phyloP scores from a whole-genome alignment of 1,140 invertebrate genomes.

The Drosophila arawakana region DNA sequence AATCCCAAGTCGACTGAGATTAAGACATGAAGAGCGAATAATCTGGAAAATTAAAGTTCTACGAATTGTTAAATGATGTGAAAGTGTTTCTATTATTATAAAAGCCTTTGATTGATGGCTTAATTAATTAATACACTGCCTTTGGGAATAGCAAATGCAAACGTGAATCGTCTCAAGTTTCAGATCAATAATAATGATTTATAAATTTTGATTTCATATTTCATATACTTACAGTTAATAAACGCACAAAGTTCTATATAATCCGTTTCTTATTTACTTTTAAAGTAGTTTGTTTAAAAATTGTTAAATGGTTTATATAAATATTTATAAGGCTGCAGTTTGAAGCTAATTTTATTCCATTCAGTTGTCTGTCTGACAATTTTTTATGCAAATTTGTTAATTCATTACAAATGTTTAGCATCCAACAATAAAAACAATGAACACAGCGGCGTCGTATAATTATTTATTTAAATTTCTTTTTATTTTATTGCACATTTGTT shows the following conservation, averaged over 20 bases:
- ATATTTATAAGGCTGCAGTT: background rate
- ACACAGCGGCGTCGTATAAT: constrained; percentile 41
- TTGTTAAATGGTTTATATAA: background rate
- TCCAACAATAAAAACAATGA: constrained; percentile 39
- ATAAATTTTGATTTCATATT: constrained; percentile 2
- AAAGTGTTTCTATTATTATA: constrained; percentile 7
- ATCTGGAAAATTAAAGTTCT: background rate
- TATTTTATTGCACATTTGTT: constrained; percentile 54
- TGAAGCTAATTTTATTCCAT: constrained; percentile 4
- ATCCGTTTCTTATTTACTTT: constrained; percentile 24
- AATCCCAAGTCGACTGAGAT: constrained; percentile 9
- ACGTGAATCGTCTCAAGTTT: constrained; percentile 9
- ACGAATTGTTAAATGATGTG: background rate
- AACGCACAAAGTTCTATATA: constrained; percentile 6
- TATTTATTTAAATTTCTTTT: constrained; percentile 13
- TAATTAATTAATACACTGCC: constrained; percentile 2
- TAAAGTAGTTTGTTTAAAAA: constrained; percentile 5
- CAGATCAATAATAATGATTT: background rate
- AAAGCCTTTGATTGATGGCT: constrained; percentile 10
- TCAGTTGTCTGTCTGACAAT: background rate
- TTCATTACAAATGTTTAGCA: constrained; percentile 24
- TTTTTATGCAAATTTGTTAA: background rate
- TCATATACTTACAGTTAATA: constrained; percentile 30
- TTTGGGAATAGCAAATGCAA: constrained; percentile 34
- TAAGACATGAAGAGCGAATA: background rate